Conservation (phyloP, 2,797 vertebrate species). For the Falco cherrug region DNA sequence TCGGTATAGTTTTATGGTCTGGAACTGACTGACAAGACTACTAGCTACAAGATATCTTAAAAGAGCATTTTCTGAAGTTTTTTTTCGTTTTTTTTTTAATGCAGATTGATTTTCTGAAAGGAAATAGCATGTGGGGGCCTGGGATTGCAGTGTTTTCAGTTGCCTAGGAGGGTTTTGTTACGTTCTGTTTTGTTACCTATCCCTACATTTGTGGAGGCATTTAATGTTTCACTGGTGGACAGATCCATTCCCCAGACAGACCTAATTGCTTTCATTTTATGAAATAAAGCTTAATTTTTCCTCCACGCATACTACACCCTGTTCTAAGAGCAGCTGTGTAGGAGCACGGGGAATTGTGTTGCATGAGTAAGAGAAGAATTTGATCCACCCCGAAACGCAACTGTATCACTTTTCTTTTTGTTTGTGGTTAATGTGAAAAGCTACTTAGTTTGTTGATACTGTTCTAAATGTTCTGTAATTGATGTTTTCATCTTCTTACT, state of each 20-base stretch:
- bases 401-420: slow-evolving; percentile 37
- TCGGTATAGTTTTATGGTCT: neutral
- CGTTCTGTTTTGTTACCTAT: neutral
- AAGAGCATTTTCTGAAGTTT: neutral
- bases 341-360: neutral
- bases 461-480: slow-evolving; percentile 35
- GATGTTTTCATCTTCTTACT: slow-evolving; percentile 16
- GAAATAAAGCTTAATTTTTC: neutral
- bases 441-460: slow-evolving; percentile 30
- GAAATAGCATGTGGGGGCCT: neutral
- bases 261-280: slow-evolving; percentile 11
- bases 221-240: neutral
- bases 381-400: slow-evolving; percentile 6
- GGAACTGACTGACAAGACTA: neutral
- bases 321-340: neutral
- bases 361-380: slow-evolving; percentile 22
- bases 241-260: slow-evolving; percentile 12
- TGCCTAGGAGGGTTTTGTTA: neutral
- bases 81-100: neutral
- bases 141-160: neutral
- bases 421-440: slow-evolving; percentile 16
- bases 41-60: neutral
- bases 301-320: accelerated
- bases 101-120: neutral
- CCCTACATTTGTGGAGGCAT: neutral